A percentile compares a stretch with the other conserved stretches of the same genome.
phyloP scores from a whole-genome alignment of 2,113 vertebrate species.

The Poeciliopsis turrubarensis region DNA sequence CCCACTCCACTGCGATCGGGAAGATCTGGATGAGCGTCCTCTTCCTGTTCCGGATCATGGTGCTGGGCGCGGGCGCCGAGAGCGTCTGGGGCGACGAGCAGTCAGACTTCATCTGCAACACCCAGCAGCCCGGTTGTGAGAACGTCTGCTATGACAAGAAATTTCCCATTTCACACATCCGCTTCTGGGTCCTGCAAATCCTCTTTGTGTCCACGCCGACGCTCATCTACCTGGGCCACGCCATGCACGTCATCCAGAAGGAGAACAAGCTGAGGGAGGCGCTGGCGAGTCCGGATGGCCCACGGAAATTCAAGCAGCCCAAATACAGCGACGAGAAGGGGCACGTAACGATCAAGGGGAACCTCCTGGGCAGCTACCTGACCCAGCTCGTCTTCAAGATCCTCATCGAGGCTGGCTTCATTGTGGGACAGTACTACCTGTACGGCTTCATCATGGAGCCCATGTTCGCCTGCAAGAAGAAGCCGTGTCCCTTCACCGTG shows the following conservation, averaged over 20 bases:
- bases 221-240: slow-evolving; percentile 91
- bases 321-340: slow-evolving; percentile 85
- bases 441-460: slow-evolving; percentile 84
- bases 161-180: slow-evolving; percentile 86
- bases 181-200: slow-evolving; percentile 96
- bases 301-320: slow-evolving; percentile 22
- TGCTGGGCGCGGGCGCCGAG: slow-evolving; percentile 81
- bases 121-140: slow-evolving; percentile 83
- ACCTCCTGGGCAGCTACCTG: slow-evolving; percentile 81
- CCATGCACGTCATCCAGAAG: slow-evolving; percentile 86
- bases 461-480: slow-evolving; percentile 79
- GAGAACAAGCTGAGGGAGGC: slow-evolving; percentile 88
- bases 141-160: slow-evolving; percentile 85
- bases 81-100: slow-evolving; percentile 86
- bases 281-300: slow-evolving; percentile 42
- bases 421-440: slow-evolving; percentile 84
- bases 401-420: slow-evolving; percentile 81
- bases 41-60: slow-evolving; percentile 85
- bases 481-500: slow-evolving; percentile 83
- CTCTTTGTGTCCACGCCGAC: slow-evolving; percentile 96
- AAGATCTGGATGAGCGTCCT: slow-evolving; percentile 87
- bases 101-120: slow-evolving; percentile 83
- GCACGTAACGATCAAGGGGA: slow-evolving; percentile 79
- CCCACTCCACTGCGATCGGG: slow-evolving; percentile 82
- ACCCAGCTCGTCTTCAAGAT: slow-evolving; percentile 81